phyloP scores from a whole-genome alignment of 2,888 invertebrate genomes.

The Lydus trimaculatus region DNA sequence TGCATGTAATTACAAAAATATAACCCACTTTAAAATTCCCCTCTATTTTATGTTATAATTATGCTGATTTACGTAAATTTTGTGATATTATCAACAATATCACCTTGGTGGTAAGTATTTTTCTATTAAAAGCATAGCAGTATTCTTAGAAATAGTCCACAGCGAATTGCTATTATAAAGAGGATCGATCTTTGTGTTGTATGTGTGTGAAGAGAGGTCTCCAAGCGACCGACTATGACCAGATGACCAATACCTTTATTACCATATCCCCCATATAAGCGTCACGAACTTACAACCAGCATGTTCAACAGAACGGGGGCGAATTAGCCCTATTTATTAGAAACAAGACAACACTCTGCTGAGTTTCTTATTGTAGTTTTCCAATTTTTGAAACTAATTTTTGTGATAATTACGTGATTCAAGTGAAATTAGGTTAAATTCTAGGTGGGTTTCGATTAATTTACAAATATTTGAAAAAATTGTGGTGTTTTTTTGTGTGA shows the following conservation, averaged over 20 bases:
- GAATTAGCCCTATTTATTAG: conserved; percentile 26
- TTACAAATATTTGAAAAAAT: neutral
- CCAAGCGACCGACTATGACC: conserved; percentile 53
- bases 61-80: conserved; percentile 12
- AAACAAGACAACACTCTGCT: neutral
- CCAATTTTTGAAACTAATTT: neutral
- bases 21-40: neutral
- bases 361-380: neutral
- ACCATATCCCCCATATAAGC: conserved; percentile 40
- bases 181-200: conserved; percentile 49
- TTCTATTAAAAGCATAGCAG: conserved; percentile 21
- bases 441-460: neutral
- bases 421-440: neutral
- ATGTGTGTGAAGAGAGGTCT: conserved; percentile 43
- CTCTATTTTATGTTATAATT: conserved; percentile 1
- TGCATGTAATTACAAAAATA: conserved; percentile 19
- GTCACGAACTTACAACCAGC: conserved; percentile 31
- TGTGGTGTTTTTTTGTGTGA: conserved; percentile 2
- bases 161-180: neutral
- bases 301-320: conserved; percentile 19
- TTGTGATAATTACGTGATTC: neutral
- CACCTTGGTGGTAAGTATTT: conserved; percentile 1
- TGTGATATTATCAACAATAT: conserved; percentile 17
- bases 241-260: conserved; percentile 53
- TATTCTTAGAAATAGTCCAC: conserved; percentile 31